These are phyloP conservation scores for Argyrosomus japonicus DNA, from an alignment of 2,113 vertebrate genomes.

Conservation along the genomic window DNA sequence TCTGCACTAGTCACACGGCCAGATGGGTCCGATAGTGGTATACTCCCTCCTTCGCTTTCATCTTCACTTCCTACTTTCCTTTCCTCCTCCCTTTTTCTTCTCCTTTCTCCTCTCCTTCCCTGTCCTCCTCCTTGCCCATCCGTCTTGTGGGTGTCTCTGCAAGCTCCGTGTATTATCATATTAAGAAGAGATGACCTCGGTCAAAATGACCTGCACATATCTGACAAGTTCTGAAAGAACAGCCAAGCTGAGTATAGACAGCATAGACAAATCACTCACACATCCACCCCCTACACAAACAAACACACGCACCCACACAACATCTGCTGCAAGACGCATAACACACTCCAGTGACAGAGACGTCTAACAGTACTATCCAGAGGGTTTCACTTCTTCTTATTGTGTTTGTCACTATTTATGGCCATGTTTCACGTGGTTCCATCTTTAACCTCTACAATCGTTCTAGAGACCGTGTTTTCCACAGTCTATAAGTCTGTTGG, in stretches of 20 bases:
- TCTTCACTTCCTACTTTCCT: slow-evolving; percentile 61
- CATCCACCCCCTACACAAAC: neutral
- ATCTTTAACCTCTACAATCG: no score
- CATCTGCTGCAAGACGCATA: slow-evolving; percentile 50
- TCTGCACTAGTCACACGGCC: slow-evolving; percentile 42
- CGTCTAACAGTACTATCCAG: slow-evolving; percentile 3
- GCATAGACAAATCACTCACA: slow-evolving; percentile 32
- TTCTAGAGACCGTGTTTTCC: neutral
- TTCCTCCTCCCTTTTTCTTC: slow-evolving; percentile 55
- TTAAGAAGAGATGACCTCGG: slow-evolving; percentile 68
- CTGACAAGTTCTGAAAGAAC: slow-evolving; percentile 59
- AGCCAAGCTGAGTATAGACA: slow-evolving; percentile 54
- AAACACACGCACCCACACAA: slow-evolving; percentile 36
- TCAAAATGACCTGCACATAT: slow-evolving; percentile 74
- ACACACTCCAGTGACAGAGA: slow-evolving; percentile 30
- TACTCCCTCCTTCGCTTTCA: slow-evolving; percentile 66
- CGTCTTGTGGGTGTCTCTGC: slow-evolving; percentile 39
- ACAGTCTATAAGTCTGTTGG: slow-evolving; percentile 18
- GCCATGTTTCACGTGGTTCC: slow-evolving; percentile 2
- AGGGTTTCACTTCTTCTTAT: slow-evolving; percentile 15
- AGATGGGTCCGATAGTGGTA: slow-evolving; percentile 48
- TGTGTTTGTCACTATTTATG: slow-evolving; percentile 8
- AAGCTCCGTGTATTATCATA: slow-evolving; percentile 53
- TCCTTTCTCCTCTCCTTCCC: slow-evolving; percentile 38
- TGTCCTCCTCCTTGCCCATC: slow-evolving; percentile 65